Percentiles rank a stretch among this genome's conserved stretches.
Conservation (phyloP, 2,797 vertebrate species). For the Microchirus variegatus region DNA sequence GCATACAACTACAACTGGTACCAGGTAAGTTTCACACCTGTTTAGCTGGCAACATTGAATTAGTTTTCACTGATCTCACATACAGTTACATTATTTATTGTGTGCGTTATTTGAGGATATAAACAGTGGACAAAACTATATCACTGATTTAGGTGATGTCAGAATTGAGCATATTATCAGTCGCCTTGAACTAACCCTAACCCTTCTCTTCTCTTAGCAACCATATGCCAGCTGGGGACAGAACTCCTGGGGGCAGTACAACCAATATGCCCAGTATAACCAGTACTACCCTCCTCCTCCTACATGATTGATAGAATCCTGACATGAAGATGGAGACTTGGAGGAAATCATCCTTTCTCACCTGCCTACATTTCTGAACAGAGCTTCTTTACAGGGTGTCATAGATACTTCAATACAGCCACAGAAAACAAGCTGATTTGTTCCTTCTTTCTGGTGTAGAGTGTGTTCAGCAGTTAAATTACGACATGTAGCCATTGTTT, state of each 20-base stretch:
- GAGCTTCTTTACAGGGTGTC: slow-evolving; percentile 29
- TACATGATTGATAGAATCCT: slow-evolving; percentile 82
- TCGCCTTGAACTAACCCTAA: accelerated
- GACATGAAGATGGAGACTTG: slow-evolving; percentile 41
- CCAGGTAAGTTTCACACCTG: slow-evolving; percentile 82
- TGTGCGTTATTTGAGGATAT: too few species aligned
- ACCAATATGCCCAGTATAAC: slow-evolving; percentile 87
- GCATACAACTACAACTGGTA: slow-evolving; percentile 99
- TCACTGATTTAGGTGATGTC: too few species aligned
- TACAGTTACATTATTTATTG: too few species aligned
- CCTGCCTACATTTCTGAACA: slow-evolving; percentile 38
- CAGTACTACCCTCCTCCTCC: slow-evolving; percentile 97
- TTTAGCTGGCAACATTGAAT: not conserved
- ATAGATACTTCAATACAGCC: slow-evolving; percentile 38
- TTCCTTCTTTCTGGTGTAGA: slow-evolving; percentile 33
- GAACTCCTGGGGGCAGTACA: slow-evolving; percentile 91
- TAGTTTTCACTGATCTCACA: not conserved
- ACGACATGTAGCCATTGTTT: slow-evolving; percentile 31
- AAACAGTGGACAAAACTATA: too few species aligned
- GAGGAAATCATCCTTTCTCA: slow-evolving; percentile 51
- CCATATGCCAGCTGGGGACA: slow-evolving; percentile 91
- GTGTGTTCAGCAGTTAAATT: slow-evolving; percentile 41
- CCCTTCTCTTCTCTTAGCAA: slow-evolving; percentile 45
- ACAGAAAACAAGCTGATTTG: slow-evolving; percentile 25
- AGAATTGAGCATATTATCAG: not conserved